Base-by-base conservation (phyloP, 2,888 invertebrate genomes). In the Platypus cylindrus region DNA sequence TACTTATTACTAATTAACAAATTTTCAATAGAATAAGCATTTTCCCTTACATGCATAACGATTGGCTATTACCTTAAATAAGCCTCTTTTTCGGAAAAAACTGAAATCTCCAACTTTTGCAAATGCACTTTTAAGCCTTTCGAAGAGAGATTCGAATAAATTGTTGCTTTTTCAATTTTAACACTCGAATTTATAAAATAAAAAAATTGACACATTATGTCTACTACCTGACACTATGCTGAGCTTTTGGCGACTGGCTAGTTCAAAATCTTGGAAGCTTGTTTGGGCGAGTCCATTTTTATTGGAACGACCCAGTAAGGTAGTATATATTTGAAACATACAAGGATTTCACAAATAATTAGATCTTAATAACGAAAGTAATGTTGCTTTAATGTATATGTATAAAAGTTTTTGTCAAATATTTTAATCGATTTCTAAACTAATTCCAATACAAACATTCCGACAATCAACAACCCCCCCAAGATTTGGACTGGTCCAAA, bases 141-240 rank as follows among this genome's bases (percentile, higher is more conserved):
- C 45, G 49, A 52, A 45, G 45, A 50, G 44, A 50, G 50, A 50
- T 44, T 48, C 47, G 49, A 50, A 45, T 54, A 55, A 54, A 50
- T 52, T 53, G 51, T 47, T 48, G 46, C 47, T 52, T 53, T 52
- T 51, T 51, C 51, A 50, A 48, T 51, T 44, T 55, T 52, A 54
- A 54, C 55, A 59, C 57, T 51, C 49, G 51, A 55, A 57, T 59
- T 59, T 55, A 55, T 52, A 51, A 59, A 58, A 55, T 49, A 55
- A 54, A 60, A 61, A 60, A 54, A 60, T 49, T 61, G 60, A 63
- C 56, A 61, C 63, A 63, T 63, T 62, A 58, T 63, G 62, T 55
- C 55, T 48, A 53, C 53, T 57, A 62, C 62, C 56, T 56, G 51
- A 53, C 56, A 49, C 51, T 50, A 53, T 59, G 54, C 52, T 56